Base-by-base conservation (phyloP, 2,888 invertebrate species). In the Hydraecia micacea region DNA sequence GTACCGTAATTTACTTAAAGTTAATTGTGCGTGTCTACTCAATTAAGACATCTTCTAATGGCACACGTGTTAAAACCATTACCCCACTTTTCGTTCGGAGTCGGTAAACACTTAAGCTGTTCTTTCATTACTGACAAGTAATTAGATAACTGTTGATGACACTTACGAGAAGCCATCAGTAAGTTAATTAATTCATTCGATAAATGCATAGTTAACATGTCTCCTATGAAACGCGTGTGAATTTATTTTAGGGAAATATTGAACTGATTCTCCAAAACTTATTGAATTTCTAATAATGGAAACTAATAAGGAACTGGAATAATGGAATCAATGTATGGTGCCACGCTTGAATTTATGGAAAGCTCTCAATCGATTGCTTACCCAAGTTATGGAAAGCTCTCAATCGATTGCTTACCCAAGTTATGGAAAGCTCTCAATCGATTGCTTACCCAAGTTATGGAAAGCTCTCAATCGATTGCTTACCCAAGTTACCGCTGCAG, bases 51-150 rank as follows among this genome's bases (percentile, higher is more conserved):
- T 9, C 11, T 42, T 49, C 7, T 55, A 28, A 62, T 13, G 42
- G 13, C 42, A 55, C 25, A 72, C 25, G 42, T 72, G 15, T 42
- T 63, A 32, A 74, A 39, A 13, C 25, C 58, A 67, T 67, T 71
- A 66, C 65, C 78, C 83, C 21, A 77, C 65, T 77, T 83, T 70
- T 39, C 18, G 5, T 60, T 60, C 0, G 15, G 11, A 42, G 18
- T 66, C 4, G 18, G n/a, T 58, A 58, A 68, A 58, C 39, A n/a
- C 18, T 32, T 58, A 42, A 83, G 39, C 49, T 60, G 28, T 42
- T 65, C 25, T 8, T 9, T 25, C 21, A 78, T 66, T 60, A 60
- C 28, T 69, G 15, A 49, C 9, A 75, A 63, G 32, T 60, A 28
- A 69, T 77, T 69, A 58, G 7, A 1, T 15, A 46, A 46, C 25